Evolutionary conservation across 1,140 invertebrate species (phyloP).

Genomic region (Drosophila sp.): DNA sequence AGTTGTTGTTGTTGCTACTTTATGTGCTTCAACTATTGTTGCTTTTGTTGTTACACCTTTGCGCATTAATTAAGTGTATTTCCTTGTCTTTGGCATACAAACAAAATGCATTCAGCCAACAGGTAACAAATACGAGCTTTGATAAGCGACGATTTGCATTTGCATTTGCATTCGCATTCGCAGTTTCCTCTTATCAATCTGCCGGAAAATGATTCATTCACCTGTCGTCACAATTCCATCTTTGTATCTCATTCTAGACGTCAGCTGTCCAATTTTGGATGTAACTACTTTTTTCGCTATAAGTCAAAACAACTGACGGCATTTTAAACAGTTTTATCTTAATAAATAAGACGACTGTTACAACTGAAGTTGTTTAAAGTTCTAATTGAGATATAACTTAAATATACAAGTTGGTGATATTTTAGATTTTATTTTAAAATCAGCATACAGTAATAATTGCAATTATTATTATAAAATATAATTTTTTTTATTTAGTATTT

Average conservation of each 20-base stretch:
- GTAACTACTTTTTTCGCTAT: neutral
- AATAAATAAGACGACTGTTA: too few species aligned
- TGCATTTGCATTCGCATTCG: too few species aligned
- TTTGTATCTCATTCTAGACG: neutral
- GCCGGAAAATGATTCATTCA: slow-evolving; percentile 14
- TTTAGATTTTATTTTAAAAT: too few species aligned
- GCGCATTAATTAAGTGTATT: slow-evolving; percentile 73
- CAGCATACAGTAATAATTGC: too few species aligned
- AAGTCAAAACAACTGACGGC: slow-evolving; percentile 15
- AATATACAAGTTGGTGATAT: too few species aligned
- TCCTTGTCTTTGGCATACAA: slow-evolving; percentile 42
- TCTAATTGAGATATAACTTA: too few species aligned
- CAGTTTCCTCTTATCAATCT: slow-evolving; percentile 2
- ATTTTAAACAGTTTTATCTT: slow-evolving; percentile 19
- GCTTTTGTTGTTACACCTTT: slow-evolving; percentile 40
- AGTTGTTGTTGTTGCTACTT: slow-evolving; percentile 36
- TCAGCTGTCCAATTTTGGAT: slow-evolving; percentile 6
- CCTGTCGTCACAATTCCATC: slow-evolving; percentile 9
- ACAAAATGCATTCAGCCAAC: neutral
- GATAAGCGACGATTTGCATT: slow-evolving; percentile 29
- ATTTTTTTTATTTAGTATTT: too few species aligned
- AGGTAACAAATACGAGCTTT: slow-evolving; percentile 3
- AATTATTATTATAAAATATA: too few species aligned
- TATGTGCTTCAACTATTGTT: slow-evolving; percentile 30
- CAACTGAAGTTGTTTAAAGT: too few species aligned